These are phyloP conservation scores for Enteromius mattozi DNA, from an alignment of 2,797 vertebrate species.

Conservation along the genomic window DNA sequence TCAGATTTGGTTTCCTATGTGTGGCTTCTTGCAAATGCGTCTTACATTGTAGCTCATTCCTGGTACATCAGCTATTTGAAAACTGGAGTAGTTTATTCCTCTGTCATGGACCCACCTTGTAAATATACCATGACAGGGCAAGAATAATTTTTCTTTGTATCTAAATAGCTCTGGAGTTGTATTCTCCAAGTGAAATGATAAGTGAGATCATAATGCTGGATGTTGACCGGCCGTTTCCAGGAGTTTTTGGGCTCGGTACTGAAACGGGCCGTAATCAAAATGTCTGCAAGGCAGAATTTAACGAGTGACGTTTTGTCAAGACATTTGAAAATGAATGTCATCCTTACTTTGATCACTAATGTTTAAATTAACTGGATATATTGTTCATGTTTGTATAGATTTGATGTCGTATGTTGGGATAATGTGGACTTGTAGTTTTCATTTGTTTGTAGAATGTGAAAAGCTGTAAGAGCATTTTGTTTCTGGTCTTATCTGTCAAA, in stretches of 20 bases:
- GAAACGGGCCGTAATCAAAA: constrained; percentile 19
- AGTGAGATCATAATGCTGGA: constrained; percentile 31
- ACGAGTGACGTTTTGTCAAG: constrained; percentile 23
- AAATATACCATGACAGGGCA: constrained; percentile 14
- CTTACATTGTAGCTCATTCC: not conserved
- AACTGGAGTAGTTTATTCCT: constrained; percentile 25
- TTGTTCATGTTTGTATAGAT: constrained; percentile 42
- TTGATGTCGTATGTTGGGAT: constrained; percentile 61
- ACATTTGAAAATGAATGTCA: constrained; percentile 21
- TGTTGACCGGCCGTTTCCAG: constrained; percentile 9
- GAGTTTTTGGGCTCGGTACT: not conserved
- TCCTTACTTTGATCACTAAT: constrained; percentile 36
- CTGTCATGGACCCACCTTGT: not conserved
- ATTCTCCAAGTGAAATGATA: constrained; percentile 33
- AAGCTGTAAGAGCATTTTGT: constrained; percentile 56
- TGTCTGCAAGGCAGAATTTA: constrained; percentile 17
- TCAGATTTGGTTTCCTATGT: not conserved
- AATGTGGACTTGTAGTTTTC: constrained; percentile 69
- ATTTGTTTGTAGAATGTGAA: constrained; percentile 70
- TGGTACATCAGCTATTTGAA: constrained; percentile 23
- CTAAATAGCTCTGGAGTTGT: constrained; percentile 13
- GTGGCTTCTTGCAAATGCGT: constrained; percentile 1
- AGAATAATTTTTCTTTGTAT: not conserved
- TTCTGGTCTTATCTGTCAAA: constrained; percentile 63
- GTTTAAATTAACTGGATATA: constrained; percentile 68